Evolutionary conservation across 1,140 invertebrate genomes (phyloP).

Genomic region (Amyelois transitella): DNA sequence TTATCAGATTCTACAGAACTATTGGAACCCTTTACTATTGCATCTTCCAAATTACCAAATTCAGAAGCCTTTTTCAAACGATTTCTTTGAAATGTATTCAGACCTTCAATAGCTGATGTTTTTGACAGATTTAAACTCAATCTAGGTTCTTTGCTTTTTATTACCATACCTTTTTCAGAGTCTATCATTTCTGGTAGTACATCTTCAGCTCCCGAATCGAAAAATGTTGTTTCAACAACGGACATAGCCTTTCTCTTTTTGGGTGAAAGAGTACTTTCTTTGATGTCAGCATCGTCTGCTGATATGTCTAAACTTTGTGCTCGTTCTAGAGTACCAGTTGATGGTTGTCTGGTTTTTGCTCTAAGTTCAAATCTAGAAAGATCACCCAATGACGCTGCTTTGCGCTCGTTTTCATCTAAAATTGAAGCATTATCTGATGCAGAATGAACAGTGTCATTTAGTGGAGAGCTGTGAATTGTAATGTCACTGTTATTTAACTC

Average conservation of each 20-base stretch:
- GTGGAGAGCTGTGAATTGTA: slow-evolving; percentile 81
- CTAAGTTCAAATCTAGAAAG: slow-evolving; percentile 82
- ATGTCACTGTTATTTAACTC: slow-evolving; percentile 84
- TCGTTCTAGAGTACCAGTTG: slow-evolving; percentile 80
- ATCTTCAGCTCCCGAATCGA: slow-evolving; percentile 54
- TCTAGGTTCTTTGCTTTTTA: slow-evolving; percentile 78
- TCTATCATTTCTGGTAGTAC: slow-evolving; percentile 55
- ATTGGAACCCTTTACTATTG: slow-evolving; percentile 75
- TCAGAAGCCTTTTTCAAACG: slow-evolving; percentile 83
- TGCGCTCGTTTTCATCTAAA: slow-evolving; percentile 80
- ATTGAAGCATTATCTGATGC: slow-evolving; percentile 70
- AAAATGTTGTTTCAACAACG: slow-evolving; percentile 69
- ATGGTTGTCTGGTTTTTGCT: slow-evolving; percentile 66
- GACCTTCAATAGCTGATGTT: slow-evolving; percentile 77
- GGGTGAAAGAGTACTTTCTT: slow-evolving; percentile 75
- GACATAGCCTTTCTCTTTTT: slow-evolving; percentile 81
- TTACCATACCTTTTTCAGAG: slow-evolving; percentile 46
- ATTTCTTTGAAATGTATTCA: slow-evolving; percentile 79
- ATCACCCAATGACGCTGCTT: slow-evolving; percentile 87
- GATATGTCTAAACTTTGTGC: slow-evolving; percentile 88
- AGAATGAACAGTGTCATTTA: slow-evolving; percentile 69
- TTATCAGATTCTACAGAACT: slow-evolving; percentile 66
- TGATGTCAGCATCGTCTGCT: slow-evolving; percentile 73
- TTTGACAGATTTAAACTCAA: slow-evolving; percentile 74
- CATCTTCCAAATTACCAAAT: slow-evolving; percentile 85